Conservation (phyloP, 1,140 invertebrate genomes). For the Dendroctonus valens region DNA sequence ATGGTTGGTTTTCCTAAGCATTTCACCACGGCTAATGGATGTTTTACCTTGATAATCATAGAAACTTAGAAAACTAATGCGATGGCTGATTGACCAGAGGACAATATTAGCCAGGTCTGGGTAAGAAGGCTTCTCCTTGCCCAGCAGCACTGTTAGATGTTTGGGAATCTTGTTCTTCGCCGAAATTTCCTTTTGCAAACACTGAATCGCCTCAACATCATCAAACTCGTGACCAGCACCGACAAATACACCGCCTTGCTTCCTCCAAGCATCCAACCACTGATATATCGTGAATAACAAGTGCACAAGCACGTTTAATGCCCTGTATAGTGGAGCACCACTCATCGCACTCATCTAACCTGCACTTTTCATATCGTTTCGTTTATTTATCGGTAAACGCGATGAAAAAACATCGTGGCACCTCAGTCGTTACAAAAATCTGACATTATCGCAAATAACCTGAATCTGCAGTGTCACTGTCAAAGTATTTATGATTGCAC, state of each 20-base stretch:
- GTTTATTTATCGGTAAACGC: constrained; percentile 20
- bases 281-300: constrained; percentile 34
- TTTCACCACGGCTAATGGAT: not conserved
- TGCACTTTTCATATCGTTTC: constrained; percentile 22
- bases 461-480: too few relatives aligned
- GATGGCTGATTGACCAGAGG: constrained; percentile 63
- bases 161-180: constrained; percentile 47
- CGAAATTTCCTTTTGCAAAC: constrained; percentile 26
- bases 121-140: constrained; percentile 52
- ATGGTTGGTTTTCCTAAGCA: not conserved
- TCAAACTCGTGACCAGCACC: constrained; percentile 34
- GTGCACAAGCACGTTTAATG: constrained; percentile 35
- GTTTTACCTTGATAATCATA: constrained; percentile 66
- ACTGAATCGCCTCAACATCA: constrained; percentile 7
- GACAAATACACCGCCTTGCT: constrained; percentile 23
- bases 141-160: constrained; percentile 57
- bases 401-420: constrained; percentile 17
- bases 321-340: constrained; percentile 21
- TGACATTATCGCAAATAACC: too few relatives aligned
- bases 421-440: not conserved
- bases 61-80: constrained; percentile 66
- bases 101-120: constrained; percentile 59
- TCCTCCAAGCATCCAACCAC: constrained; percentile 18
- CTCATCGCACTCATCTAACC: constrained; percentile 8
- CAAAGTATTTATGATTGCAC: too few relatives aligned